phyloP scores from a whole-genome alignment of 1,140 invertebrate species.

The Formica selysi region DNA sequence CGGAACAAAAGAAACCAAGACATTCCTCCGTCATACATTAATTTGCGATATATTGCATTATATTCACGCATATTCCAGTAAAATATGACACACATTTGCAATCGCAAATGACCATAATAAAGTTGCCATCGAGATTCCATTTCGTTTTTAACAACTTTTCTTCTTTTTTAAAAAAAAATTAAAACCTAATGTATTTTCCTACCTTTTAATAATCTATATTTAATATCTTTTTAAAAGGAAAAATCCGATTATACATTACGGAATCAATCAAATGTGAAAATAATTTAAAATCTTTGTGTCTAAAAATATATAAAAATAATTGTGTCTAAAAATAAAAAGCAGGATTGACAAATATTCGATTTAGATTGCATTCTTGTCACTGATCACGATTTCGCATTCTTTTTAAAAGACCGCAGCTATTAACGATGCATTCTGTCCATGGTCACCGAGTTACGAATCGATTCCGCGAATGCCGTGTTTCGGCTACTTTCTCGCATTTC shows the following conservation, averaged over 20 bases:
- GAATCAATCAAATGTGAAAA: neutral
- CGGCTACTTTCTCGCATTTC: constrained; percentile 79
- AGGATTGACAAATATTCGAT: neutral
- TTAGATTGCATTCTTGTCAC: neutral
- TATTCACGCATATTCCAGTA: no score
- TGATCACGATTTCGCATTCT: neutral
- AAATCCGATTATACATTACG: no score
- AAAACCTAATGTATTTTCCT: no score
- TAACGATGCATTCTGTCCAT: constrained; percentile 51
- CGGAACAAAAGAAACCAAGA: neutral
- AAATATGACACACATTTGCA: no score
- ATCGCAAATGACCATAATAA: no score
- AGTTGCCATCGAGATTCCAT: no score
- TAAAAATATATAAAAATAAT: no score
- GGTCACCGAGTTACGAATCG: constrained; percentile 75
- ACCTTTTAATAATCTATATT: no score
- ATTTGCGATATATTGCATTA: neutral
- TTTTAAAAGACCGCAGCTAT: constrained; percentile 18
- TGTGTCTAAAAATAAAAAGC: neutral
- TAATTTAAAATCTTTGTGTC: neutral
- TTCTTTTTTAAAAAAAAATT: neutral
- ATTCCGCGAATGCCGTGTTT: constrained; percentile 83
- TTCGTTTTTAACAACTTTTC: neutral
- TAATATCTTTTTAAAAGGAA: no score
- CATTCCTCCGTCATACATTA: neutral